phyloP scores from a whole-genome alignment of 2,888 invertebrate genomes.

The Notocelia uddmanniana region DNA sequence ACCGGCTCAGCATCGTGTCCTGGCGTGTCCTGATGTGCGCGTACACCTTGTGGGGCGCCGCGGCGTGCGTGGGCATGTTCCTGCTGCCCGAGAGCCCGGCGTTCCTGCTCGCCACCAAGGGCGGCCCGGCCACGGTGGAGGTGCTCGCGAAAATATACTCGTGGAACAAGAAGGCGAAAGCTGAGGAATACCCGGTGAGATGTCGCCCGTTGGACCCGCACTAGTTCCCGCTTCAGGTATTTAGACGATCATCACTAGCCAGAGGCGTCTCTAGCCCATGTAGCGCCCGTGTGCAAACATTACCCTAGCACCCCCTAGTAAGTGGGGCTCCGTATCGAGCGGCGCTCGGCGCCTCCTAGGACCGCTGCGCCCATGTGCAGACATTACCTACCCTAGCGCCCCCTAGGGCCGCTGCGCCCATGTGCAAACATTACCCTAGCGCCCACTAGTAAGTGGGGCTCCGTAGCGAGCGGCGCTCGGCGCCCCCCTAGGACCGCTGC shows the following conservation, averaged over 20 bases:
- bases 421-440: too few relatives aligned
- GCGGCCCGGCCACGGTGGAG: not conserved
- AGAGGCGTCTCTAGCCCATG: too few relatives aligned
- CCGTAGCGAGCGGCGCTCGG: too few relatives aligned
- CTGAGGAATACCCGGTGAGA: constrained; percentile 23
- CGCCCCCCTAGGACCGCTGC: too few relatives aligned
- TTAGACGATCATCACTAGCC: not conserved
- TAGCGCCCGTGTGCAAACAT: too few relatives aligned
- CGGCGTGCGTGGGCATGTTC: constrained; percentile 7
- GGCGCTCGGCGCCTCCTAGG: too few relatives aligned
- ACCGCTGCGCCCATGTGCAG: too few relatives aligned
- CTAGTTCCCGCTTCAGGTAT: not conserved
- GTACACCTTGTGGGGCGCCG: constrained; percentile 3
- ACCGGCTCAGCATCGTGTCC: not conserved
- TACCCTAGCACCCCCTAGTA: too few relatives aligned
- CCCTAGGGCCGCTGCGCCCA: too few relatives aligned
- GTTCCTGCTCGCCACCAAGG: constrained; percentile 8
- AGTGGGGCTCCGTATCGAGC: too few relatives aligned
- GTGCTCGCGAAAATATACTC: constrained; percentile 17
- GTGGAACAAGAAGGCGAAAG: not conserved
- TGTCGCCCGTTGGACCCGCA: not conserved
- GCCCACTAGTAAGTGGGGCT: too few relatives aligned
- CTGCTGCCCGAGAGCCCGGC: constrained; percentile 11
- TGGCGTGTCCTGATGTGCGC: constrained; percentile 20
- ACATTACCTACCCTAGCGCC: too few relatives aligned